Conservation (phyloP, 1,140 invertebrate species). For the Hylyphantes graminicola region DNA sequence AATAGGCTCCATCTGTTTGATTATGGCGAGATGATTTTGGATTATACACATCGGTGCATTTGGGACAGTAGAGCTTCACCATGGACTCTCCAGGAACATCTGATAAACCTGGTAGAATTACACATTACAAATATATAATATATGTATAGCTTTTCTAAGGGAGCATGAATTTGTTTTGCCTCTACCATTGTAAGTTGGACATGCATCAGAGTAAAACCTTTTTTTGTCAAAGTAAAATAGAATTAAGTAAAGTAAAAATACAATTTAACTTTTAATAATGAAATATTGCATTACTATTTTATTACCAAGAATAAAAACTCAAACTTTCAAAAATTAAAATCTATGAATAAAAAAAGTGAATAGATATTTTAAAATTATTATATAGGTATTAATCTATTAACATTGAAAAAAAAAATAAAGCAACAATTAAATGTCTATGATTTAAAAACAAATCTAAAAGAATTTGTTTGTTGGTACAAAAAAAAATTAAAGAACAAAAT, state of each 20-base stretch:
- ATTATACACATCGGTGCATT: constrained; percentile 99
- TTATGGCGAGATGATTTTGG: constrained; percentile 99
- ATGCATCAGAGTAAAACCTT: too few species aligned
- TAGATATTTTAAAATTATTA: not conserved
- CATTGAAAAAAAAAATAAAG: not conserved
- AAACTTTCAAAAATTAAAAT: not conserved
- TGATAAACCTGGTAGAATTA: constrained; percentile 78
- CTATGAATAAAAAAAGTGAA: not conserved
- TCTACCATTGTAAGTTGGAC: too few species aligned
- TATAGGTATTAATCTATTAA: not conserved
- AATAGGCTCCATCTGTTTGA: constrained; percentile 99
- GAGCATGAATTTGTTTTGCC: too few species aligned
- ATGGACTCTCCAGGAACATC: constrained; percentile 99
- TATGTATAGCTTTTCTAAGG: too few species aligned
- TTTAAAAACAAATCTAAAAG: too few species aligned
- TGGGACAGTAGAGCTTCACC: constrained; percentile 99
- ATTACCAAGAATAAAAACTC: too few species aligned
- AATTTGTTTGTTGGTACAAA: not conserved
- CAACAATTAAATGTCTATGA: not conserved
- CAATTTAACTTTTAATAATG: not conserved
- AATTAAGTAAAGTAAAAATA: too few species aligned
- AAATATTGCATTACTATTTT: not conserved
- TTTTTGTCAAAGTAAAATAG: too few species aligned
- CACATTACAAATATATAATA: not conserved
- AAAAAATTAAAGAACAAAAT: not conserved